These are phyloP conservation scores for Speoplatyrhinus poulsoni DNA, from an alignment of 2,113 vertebrate genomes.

Conservation along the genomic window DNA sequence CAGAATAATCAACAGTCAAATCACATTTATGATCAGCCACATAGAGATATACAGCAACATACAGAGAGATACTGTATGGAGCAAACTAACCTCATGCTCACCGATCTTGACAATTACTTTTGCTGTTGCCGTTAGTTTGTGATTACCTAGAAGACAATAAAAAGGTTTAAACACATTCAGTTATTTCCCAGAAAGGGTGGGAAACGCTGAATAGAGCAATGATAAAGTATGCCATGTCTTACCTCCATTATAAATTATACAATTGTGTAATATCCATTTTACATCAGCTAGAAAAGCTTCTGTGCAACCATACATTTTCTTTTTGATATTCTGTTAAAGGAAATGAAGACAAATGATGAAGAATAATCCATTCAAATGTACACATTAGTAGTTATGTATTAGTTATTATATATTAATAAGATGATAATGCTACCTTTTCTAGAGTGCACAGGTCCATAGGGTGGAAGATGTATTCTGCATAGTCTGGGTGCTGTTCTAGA, in stretches of 20 bases:
- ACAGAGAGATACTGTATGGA: background rate
- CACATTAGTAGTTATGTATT: background rate
- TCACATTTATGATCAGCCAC: background rate
- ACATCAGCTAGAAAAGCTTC: constrained; percentile 97
- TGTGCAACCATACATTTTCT: constrained; percentile 98
- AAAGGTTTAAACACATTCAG: background rate
- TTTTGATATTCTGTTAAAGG: constrained; percentile 89
- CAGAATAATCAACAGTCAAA: background rate
- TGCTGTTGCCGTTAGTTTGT: constrained; percentile 97
- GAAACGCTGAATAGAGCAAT: background rate
- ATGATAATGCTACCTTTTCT: constrained; percentile 85
- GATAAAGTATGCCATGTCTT: constrained; percentile 12
- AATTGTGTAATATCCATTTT: constrained; percentile 99
- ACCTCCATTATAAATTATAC: constrained; percentile 99
- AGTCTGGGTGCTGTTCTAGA: constrained; percentile 96
- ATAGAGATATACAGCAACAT: background rate
- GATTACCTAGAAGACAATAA: constrained; percentile 83
- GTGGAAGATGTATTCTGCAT: constrained; percentile 98
- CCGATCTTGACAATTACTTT: constrained; percentile 99
- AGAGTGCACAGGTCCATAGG: constrained; percentile 96
- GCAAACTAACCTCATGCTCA: constrained; percentile 89
- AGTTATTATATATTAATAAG: background rate
- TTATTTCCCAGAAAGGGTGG: background rate
- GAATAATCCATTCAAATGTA: background rate
- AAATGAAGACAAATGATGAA: background rate